A percentile compares a stretch with the other conserved stretches of the same genome.
These are phyloP conservation scores for Dasypolia templi DNA, from an alignment of 2,888 invertebrate genomes.

Conservation along the genomic window DNA sequence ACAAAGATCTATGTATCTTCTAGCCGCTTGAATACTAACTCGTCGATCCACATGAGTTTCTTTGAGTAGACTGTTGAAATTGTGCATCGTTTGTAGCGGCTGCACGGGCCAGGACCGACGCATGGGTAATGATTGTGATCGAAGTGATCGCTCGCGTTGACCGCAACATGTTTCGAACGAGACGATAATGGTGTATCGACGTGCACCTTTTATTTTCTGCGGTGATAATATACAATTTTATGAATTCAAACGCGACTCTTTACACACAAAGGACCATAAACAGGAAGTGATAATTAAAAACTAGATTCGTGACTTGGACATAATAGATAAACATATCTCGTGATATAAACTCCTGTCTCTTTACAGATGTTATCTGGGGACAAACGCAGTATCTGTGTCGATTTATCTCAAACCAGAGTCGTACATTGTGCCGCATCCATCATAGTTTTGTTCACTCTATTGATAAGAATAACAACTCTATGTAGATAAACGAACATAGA, in stretches of 20 bases:
- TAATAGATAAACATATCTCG: slow-evolving; percentile 70
- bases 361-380: slow-evolving; percentile 79
- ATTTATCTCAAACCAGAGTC: slow-evolving; percentile 81
- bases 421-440: slow-evolving; percentile 81
- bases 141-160: slow-evolving; percentile 83
- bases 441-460: slow-evolving; percentile 85
- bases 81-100: slow-evolving; percentile 78
- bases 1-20: slow-evolving; percentile 81
- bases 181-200: slow-evolving; percentile 85
- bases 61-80: slow-evolving; percentile 74
- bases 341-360: slow-evolving; percentile 80
- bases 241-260: slow-evolving; percentile 73
- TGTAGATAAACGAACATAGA: slow-evolving; percentile 68
- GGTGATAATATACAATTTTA: slow-evolving; percentile 78
- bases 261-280: slow-evolving; percentile 53
- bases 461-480: slow-evolving; percentile 82
- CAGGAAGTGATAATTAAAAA: slow-evolving; percentile 70
- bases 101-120: slow-evolving; percentile 75
- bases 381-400: slow-evolving; percentile 80
- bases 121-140: slow-evolving; percentile 85
- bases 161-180: slow-evolving; percentile 87
- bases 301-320: slow-evolving; percentile 54
- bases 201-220: slow-evolving; percentile 82
- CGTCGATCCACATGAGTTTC: slow-evolving; percentile 67
- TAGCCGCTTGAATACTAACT: slow-evolving; percentile 78